Evolutionary conservation across 2,113 vertebrate species (phyloP).

Genomic region (Vimba vimba): DNA sequence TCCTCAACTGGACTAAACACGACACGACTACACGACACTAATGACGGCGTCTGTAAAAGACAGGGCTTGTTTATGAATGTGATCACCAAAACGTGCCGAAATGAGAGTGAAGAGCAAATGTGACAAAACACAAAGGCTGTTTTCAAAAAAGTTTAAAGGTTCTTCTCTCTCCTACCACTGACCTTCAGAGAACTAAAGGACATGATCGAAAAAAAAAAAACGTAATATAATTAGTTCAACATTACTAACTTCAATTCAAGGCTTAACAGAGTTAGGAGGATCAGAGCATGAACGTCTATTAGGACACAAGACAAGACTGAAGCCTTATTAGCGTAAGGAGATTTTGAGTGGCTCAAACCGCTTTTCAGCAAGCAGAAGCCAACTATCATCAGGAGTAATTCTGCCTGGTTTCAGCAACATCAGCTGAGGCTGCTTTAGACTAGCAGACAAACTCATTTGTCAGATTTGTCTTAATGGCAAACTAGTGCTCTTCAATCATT

Average conservation of each 20-base stretch:
- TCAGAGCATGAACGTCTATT: background rate
- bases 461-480: slow-evolving; percentile 41
- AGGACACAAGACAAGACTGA: background rate
- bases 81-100: background rate
- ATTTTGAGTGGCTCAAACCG: slow-evolving; percentile 13
- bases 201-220: too few species aligned
- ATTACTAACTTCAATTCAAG: background rate
- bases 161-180: background rate
- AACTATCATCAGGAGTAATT: background rate
- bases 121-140: background rate
- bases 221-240: background rate
- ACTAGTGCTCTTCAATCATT: slow-evolving; percentile 47
- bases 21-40: slow-evolving; percentile 57
- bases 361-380: background rate
- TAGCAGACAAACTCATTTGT: slow-evolving; percentile 18
- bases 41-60: slow-evolving; percentile 60
- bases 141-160: background rate
- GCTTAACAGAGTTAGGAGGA: background rate
- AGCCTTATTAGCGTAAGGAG: background rate
- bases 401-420: background rate
- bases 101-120: background rate
- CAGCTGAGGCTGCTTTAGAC: slow-evolving; percentile 2
- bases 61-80: slow-evolving; percentile 62
- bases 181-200: slow-evolving; percentile 10
- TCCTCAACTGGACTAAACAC: too few species aligned